Evolutionary conservation across 2,113 vertebrate species (phyloP).

Genomic region (Otocyon megalotis): DNA sequence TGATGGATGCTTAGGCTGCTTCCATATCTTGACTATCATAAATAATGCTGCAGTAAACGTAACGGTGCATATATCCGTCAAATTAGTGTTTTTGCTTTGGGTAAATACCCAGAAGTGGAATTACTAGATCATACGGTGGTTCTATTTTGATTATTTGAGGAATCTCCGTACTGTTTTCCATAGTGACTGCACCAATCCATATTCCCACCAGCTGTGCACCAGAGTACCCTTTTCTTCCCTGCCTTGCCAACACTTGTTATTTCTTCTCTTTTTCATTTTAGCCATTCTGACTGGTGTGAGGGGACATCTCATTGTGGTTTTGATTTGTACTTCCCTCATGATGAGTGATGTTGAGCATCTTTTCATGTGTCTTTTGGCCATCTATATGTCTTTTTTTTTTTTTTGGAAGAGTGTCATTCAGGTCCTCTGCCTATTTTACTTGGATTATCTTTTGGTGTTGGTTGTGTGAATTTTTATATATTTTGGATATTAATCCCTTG

Average conservation of each 20-base stretch:
- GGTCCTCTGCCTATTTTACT: not conserved
- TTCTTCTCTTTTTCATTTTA: not conserved
- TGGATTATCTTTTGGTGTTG: not conserved
- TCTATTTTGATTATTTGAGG: not conserved
- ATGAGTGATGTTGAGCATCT: not conserved
- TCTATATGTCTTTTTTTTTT: not conserved
- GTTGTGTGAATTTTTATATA: not conserved
- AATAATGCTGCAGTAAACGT: not conserved
- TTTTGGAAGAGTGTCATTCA: not conserved
- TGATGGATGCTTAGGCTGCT: not conserved
- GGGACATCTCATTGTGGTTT: not conserved
- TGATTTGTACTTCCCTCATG: not conserved
- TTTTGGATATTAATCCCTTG: not conserved
- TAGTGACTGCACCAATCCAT: not conserved
- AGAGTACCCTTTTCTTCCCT: not conserved
- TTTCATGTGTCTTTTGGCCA: not conserved
- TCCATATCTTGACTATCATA: not conserved
- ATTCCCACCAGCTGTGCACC: not conserved
- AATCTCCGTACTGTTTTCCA: not conserved
- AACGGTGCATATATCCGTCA: not conserved
- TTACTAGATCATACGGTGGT: not conserved
- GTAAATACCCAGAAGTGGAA: not conserved
- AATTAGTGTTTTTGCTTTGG: not conserved
- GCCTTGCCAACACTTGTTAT: not conserved
- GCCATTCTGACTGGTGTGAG: not conserved